These are phyloP conservation scores for Apoderus coryli DNA, from an alignment of 2,888 invertebrate genomes.

Conservation along the genomic window DNA sequence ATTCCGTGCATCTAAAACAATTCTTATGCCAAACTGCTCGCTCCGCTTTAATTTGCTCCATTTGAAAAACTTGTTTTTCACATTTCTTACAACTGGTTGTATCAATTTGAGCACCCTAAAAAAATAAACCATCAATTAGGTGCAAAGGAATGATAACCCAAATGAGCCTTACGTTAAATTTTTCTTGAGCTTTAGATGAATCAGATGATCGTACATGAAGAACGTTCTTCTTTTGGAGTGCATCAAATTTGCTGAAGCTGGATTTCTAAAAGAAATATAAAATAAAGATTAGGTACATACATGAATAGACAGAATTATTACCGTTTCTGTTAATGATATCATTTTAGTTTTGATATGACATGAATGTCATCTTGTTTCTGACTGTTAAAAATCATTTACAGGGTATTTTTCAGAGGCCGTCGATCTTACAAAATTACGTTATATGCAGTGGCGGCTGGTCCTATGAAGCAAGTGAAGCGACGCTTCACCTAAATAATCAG, in stretches of 20 bases:
- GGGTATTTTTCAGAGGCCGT: no score
- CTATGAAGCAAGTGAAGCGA: no score
- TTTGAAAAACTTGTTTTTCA: slow-evolving; percentile 82
- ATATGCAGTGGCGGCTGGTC: no score
- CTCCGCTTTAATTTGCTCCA: slow-evolving; percentile 93
- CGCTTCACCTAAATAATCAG: no score
- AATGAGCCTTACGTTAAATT: slow-evolving; percentile 54
- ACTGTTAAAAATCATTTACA: no score
- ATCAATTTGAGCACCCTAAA: slow-evolving; percentile 35
- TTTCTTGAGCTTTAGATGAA: slow-evolving; percentile 49
- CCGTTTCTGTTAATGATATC: no score
- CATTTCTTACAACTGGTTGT: slow-evolving; percentile 66
- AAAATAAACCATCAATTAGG: slow-evolving; percentile 8
- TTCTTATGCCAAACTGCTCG: slow-evolving; percentile 83
- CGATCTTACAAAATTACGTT: no score
- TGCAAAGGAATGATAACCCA: not conserved
- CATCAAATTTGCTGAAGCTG: slow-evolving; percentile 63
- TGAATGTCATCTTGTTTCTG: no score
- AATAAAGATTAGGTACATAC: slow-evolving; percentile 10
- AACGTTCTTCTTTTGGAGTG: slow-evolving; percentile 50
- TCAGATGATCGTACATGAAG: slow-evolving; percentile 53
- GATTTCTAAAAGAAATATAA: slow-evolving; percentile 45
- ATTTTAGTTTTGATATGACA: no score
- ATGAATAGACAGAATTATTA: no score
- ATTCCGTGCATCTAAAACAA: slow-evolving; percentile 88